Evolutionary conservation across 2,797 vertebrate species (phyloP), one percentile per base, ranked within the genome.

Genomic region (Cyprinella venusta): DNA sequence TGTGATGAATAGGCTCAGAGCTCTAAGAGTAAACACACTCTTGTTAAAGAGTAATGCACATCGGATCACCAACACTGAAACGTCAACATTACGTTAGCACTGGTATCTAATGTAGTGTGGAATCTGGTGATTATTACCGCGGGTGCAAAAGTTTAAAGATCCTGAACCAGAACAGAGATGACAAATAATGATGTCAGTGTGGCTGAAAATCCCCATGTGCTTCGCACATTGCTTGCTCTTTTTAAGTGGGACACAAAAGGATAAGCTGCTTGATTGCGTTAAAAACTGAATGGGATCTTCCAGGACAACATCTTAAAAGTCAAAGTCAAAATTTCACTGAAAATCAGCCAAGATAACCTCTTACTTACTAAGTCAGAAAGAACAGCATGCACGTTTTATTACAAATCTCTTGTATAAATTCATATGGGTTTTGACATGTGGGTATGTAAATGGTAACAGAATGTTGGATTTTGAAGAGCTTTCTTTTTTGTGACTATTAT

Each of bases 391-490:
- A 50, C 26, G 7, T 50, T 33, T 1, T 56, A 74, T 12, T 5
- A 38, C 12, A 74, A 2, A 38, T 56, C 12, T 38, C 19, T 24
- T 38, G 6, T 36, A 7, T 36, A 36, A 33, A 38, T 1, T 15
- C 33, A 21, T 0, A 54, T 38, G 71, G 10, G 6, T 38, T 75
- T 75, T 54, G 50, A n/a, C 50, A 50, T 10, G 19, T 50, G 30
- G 45, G 45, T 19, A 30, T 5, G 1, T 50, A 30, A 70, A 72
- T 16, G 1, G 33, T 24, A 2, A 50, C 15, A 52, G 16, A 7
- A 33, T 45, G 13, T 54, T 88, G 87, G 89, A 90, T 82, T 85
- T 87, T 88, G 87, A 86, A 91, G 90, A 91, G 85, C 82, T 84
- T 85, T 88, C 89, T 85, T 16, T 48, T 42, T 48, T 16, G 13